A percentile compares a stretch with the other conserved stretches of the same genome.
phyloP scores from a whole-genome alignment of 2,888 invertebrate genomes.

The Pyrrhia umbra region DNA sequence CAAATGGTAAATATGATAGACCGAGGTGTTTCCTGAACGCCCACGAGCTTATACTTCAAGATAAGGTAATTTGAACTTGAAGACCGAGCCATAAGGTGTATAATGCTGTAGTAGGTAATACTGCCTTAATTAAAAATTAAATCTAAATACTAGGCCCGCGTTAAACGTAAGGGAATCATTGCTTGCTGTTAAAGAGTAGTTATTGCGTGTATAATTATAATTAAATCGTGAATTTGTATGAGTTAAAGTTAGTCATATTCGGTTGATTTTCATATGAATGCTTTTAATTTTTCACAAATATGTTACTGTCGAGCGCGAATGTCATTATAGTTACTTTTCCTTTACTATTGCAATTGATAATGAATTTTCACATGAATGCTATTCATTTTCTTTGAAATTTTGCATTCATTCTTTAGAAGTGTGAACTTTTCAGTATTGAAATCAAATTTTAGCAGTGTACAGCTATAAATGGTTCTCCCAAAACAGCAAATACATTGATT shows the following conservation, averaged over 20 bases:
- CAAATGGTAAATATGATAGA: constrained; percentile 46
- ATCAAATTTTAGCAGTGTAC: too few relatives aligned
- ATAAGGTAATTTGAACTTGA: constrained; percentile 24
- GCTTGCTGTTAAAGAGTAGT: background rate
- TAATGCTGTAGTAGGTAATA: background rate
- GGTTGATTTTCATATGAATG: background rate
- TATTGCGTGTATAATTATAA: background rate
- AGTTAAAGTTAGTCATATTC: background rate
- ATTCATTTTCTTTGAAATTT: too few relatives aligned
- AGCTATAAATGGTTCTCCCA: background rate
- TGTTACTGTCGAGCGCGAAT: too few relatives aligned
- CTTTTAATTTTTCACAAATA: too few relatives aligned
- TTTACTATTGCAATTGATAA: too few relatives aligned
- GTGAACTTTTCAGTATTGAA: too few relatives aligned
- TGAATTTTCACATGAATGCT: too few relatives aligned
- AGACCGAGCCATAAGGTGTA: background rate
- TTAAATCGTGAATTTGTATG: background rate
- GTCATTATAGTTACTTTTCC: too few relatives aligned
- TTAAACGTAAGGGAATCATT: background rate
- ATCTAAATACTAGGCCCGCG: constrained; percentile 5
- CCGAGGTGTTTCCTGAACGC: constrained; percentile 34
- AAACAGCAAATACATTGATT: background rate
- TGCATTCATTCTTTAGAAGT: too few relatives aligned
- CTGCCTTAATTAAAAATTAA: constrained; percentile 24
- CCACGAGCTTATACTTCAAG: constrained; percentile 15